Evolutionary conservation across 2,113 vertebrate species (phyloP).

Genomic region (Pelobates fuscus): DNA sequence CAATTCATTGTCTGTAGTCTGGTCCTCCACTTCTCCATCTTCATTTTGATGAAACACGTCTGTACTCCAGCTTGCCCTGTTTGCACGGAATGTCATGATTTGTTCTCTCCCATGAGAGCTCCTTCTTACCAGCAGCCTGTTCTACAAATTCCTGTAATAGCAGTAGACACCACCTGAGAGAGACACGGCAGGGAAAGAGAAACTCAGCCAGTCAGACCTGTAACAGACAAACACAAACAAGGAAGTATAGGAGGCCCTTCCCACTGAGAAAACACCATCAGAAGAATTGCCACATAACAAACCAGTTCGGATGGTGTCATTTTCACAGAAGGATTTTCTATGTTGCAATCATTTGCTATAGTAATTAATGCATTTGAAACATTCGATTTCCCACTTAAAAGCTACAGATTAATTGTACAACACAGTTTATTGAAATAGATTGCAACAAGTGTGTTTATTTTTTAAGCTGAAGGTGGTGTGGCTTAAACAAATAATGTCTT

Average conservation of each 20-base stretch:
- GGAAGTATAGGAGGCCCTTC: conserved; percentile 23
- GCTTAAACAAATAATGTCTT: no score
- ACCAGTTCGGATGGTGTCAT: neutral
- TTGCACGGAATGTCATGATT: conserved; percentile 32
- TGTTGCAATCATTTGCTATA: no score
- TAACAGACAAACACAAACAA: conserved; percentile 16
- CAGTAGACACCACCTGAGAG: conserved; percentile 6
- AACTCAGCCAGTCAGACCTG: conserved; percentile 30
- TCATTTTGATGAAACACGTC: neutral
- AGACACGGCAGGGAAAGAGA: neutral
- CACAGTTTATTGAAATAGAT: no score
- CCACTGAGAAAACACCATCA: conserved; percentile 25
- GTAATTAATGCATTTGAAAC: no score
- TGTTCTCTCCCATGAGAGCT: conserved; percentile 7
- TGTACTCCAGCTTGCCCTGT: conserved; percentile 39
- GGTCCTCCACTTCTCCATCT: neutral
- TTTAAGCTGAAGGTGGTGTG: no score
- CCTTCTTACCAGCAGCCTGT: neutral
- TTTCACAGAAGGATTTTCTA: neutral
- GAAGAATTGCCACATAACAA: conserved; percentile 5
- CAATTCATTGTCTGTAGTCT: conserved; percentile 22
- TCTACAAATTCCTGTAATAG: neutral
- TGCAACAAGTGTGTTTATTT: no score
- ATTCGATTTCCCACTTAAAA: no score
- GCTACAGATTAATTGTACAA: no score